A percentile compares a stretch with the other conserved stretches of the same genome.
These are phyloP conservation scores for Podarcis muralis DNA, from an alignment of 2,113 vertebrate species.

Conservation along the genomic window DNA sequence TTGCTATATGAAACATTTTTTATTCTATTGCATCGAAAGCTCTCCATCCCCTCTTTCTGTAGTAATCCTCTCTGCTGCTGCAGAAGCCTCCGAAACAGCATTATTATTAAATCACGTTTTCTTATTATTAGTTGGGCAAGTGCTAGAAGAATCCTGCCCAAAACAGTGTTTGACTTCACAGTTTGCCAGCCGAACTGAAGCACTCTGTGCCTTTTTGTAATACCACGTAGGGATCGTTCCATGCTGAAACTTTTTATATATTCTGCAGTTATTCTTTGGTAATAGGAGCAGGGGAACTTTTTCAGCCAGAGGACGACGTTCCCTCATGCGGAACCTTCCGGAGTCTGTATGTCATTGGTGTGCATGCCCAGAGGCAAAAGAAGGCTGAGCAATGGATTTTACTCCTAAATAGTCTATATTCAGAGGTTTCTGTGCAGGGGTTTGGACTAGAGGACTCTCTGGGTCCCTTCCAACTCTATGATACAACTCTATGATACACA, in stretches of 20 bases:
- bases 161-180: not conserved
- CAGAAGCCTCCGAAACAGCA: slow-evolving; percentile 24
- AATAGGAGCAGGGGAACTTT: too few species aligned
- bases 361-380: too few species aligned
- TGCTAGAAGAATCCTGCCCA: slow-evolving; percentile 29
- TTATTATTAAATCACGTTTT: slow-evolving; percentile 28
- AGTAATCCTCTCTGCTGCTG: slow-evolving; percentile 25
- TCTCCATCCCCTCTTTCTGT: slow-evolving; percentile 31
- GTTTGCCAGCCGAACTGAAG: not conserved
- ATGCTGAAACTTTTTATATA: not conserved
- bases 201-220: not conserved
- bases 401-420: too few species aligned
- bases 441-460: too few species aligned
- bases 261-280: not conserved
- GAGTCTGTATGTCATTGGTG: too few species aligned
- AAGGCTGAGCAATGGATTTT: too few species aligned
- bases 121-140: slow-evolving; percentile 8
- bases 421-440: too few species aligned
- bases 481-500: too few species aligned
- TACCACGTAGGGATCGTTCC: not conserved
- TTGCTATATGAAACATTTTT: not conserved
- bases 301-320: too few species aligned
- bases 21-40: slow-evolving; percentile 18
- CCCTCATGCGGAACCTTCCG: too few species aligned
- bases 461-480: too few species aligned